phyloP scores from a whole-genome alignment of 1,140 invertebrate genomes.

The Drosophila navojoa region DNA sequence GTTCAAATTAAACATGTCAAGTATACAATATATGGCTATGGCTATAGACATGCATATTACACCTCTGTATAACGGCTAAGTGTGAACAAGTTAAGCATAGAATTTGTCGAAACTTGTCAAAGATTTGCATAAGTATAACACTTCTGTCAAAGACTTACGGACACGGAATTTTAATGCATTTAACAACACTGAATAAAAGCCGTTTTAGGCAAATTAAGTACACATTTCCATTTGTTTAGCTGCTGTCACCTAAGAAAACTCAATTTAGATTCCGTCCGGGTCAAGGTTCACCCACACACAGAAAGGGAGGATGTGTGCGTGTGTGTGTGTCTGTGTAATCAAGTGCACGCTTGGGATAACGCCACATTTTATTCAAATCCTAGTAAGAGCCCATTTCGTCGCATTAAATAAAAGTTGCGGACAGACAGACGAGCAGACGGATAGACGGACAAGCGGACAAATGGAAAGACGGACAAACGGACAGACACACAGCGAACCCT shows the following conservation, averaged over 20 bases:
- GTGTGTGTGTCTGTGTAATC: slow-evolving; percentile 17
- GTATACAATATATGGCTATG: too few relatives aligned
- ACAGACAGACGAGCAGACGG: slow-evolving; percentile 13
- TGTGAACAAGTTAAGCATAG: not conserved
- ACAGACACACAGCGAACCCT: not conserved
- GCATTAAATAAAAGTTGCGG: slow-evolving; percentile 76
- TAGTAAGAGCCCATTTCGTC: slow-evolving; percentile 73
- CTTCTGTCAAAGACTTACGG: not conserved
- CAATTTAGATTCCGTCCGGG: slow-evolving; percentile 39
- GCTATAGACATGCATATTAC: not conserved
- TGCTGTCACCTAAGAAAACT: slow-evolving; percentile 44
- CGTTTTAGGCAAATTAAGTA: slow-evolving; percentile 8
- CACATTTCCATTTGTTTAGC: slow-evolving; percentile 21
- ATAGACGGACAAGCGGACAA: not conserved
- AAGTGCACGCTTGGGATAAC: slow-evolving; percentile 37
- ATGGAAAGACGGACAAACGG: not conserved
- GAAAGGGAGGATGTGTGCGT: slow-evolving; percentile 4
- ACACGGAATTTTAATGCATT: slow-evolving; percentile 9
- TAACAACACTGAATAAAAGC: slow-evolving; percentile 22
- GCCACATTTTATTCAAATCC: slow-evolving; percentile 78
- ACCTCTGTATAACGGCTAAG: not conserved
- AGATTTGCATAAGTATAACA: slow-evolving; percentile 7
- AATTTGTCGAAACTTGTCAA: slow-evolving; percentile 1
- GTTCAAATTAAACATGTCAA: too few relatives aligned
- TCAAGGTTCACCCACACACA: slow-evolving; percentile 36